phyloP scores from a whole-genome alignment of 2,113 vertebrate genomes.

The Eptatretus burgeri region DNA sequence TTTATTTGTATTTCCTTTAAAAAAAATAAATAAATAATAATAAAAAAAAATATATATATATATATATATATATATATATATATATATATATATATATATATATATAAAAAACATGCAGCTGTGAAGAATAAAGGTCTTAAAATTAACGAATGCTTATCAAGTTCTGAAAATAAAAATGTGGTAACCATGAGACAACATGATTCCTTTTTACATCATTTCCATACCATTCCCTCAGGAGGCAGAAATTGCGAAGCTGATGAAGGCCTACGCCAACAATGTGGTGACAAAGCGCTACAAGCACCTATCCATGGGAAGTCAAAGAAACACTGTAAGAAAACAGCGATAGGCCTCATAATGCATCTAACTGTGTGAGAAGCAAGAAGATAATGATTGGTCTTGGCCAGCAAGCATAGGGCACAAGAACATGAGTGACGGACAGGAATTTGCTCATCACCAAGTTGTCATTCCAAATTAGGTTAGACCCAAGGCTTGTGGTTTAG shows the following conservation, averaged over 20 bases:
- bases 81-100: background rate
- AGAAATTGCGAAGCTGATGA: slow-evolving; percentile 76
- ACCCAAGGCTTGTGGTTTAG: too few species aligned
- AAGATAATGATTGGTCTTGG: too few species aligned
- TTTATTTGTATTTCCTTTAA: too few species aligned
- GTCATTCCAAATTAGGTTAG: too few species aligned
- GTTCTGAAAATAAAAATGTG: background rate
- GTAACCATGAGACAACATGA: background rate
- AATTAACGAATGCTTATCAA: background rate
- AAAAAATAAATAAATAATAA: too few species aligned
- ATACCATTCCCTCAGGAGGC: slow-evolving; percentile 26
- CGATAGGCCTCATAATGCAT: too few species aligned
- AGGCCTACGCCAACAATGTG: slow-evolving; percentile 72
- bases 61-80: too few species aligned
- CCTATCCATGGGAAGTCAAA: slow-evolving; percentile 27
- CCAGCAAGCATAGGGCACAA: too few species aligned
- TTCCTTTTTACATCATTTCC: background rate
- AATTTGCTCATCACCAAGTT: too few species aligned
- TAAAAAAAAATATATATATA: too few species aligned
- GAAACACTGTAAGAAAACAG: slow-evolving; percentile 14
- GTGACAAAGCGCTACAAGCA: slow-evolving; percentile 67
- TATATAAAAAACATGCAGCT: background rate
- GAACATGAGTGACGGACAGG: too few species aligned
- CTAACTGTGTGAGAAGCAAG: too few species aligned
- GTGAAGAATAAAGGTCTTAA: background rate